These are phyloP conservation scores for Meiosimyza decipiens DNA, from an alignment of 2,888 invertebrate species.

Conservation along the genomic window DNA sequence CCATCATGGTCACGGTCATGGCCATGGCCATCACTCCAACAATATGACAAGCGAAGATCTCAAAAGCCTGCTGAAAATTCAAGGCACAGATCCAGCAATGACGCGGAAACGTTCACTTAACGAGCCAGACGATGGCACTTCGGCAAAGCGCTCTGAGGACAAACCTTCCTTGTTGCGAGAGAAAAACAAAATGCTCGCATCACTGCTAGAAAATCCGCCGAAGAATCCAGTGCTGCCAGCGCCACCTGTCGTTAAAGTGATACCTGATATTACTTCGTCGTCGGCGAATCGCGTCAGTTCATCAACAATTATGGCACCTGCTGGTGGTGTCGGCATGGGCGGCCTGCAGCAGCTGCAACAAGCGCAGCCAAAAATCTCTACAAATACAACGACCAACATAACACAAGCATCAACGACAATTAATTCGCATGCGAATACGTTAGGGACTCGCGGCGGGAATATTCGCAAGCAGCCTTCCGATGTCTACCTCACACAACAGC, in stretches of 20 bases:
- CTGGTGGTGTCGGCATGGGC: conserved; percentile 51
- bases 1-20: conserved; percentile 53
- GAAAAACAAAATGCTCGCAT: conserved; percentile 87
- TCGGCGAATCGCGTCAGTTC: conserved; percentile 57
- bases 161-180: conserved; percentile 78
- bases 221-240: conserved; percentile 70
- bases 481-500: conserved; percentile 64
- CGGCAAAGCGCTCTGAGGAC: conserved; percentile 64
- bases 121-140: conserved; percentile 70
- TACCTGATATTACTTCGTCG: conserved; percentile 65
- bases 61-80: conserved; percentile 64
- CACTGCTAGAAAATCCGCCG: conserved; percentile 80
- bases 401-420: conserved; percentile 43
- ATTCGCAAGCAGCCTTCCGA: conserved; percentile 60
- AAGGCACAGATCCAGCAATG: conserved; percentile 64
- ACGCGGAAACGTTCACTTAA: conserved; percentile 74
- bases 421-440: conserved; percentile 4
- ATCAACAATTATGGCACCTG: conserved; percentile 49
- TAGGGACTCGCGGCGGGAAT: conserved; percentile 19
- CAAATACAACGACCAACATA: conserved; percentile 46
- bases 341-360: conserved; percentile 66
- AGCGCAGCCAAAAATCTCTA: conserved; percentile 43
- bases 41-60: conserved; percentile 65
- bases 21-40: conserved; percentile 55
- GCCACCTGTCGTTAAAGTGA: conserved; percentile 63